Percentiles rank a stretch among this genome's conserved stretches.
phyloP scores from a whole-genome alignment of 1,140 invertebrate species.

The Steinernema feltiae region DNA sequence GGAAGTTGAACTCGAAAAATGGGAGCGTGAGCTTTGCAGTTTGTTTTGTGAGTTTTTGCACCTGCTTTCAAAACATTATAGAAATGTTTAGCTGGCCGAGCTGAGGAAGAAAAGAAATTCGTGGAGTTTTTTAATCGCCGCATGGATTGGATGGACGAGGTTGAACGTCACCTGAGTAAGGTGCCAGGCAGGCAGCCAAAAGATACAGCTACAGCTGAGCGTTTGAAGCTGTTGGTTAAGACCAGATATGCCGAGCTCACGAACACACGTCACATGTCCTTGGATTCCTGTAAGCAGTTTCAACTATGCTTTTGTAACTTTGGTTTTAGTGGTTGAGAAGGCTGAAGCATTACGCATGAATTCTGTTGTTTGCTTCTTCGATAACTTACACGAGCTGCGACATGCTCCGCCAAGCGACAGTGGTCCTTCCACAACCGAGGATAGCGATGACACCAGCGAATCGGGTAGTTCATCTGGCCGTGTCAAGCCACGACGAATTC shows the following conservation, averaged over 20 bases:
- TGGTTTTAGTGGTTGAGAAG: not conserved
- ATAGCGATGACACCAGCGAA: not conserved
- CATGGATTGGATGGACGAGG: conserved; percentile 10
- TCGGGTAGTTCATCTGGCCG: not conserved
- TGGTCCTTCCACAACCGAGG: not conserved
- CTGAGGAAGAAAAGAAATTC: not conserved
- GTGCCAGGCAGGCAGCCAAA: not conserved
- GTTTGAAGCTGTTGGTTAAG: not conserved
- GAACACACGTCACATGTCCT: not conserved
- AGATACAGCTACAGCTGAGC: not conserved
- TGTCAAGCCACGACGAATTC: not conserved
- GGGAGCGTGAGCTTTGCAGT: not conserved
- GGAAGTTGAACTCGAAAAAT: not conserved
- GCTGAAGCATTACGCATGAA: not conserved
- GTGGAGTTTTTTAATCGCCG: conserved; percentile 1
- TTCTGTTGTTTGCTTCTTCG: not conserved
- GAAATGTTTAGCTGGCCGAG: not conserved
- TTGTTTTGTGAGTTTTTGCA: not conserved
- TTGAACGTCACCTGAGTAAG: not conserved
- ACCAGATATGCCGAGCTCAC: not conserved
- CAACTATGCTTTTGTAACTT: not conserved
- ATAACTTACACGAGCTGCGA: not conserved
- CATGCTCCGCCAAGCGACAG: not conserved
- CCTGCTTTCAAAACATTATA: not conserved
- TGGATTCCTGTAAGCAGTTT: not conserved